Base-by-base conservation (phyloP, 2,888 invertebrate genomes). In the Tetragonisca angustula region DNA sequence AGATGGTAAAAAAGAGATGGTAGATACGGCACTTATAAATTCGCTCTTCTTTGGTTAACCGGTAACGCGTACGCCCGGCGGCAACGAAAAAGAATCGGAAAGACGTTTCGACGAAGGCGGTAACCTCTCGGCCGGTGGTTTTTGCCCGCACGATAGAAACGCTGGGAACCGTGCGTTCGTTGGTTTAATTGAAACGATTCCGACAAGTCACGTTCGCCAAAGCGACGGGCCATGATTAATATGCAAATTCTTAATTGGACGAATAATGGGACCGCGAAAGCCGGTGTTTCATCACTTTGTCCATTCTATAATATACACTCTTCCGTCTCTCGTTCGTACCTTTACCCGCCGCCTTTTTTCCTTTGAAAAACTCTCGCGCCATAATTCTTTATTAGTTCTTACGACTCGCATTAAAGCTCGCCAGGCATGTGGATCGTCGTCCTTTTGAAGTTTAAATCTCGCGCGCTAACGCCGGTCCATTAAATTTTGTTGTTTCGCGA, bases 171-270 rank as follows among this genome's bases (percentile, higher is more conserved):
- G 61, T 78, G 59, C 49, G 50, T 68, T 52, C 67, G 64, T 43
- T 49, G 65, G 65, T 87, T 88, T 90, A 89, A 92, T 91, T 90
- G 90, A 91, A 88, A 90, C 87, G 83, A 90, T 92, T 90, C 65
- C 83, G 85, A 84, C 86, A 79, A 88, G 88, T 91, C 90, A 90
- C 88, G 87, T 87, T 80, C 85, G 43, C 76, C 74, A 67, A 87
- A 88, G 80, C 75, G 73, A 64, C 72, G 76, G 49, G n/a, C 74
- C 79, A 72, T 84, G 87, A 89, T 91, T 90, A 91, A 90, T 87
- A 91, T 90, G 89, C 87, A 89, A 90, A 91, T 91, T 90, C 87
- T 90, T 92, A 92, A 91, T 92, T 91, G 87, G 84, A 83, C 77
- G 85, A 86, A 88, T 91, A 91, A 91, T 88, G 88, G 90, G 87